Evolutionary conservation across 1,140 invertebrate genomes (phyloP), one percentile per base, ranked within the genome.

Genomic region (Anoplolepis gracilipes): DNA sequence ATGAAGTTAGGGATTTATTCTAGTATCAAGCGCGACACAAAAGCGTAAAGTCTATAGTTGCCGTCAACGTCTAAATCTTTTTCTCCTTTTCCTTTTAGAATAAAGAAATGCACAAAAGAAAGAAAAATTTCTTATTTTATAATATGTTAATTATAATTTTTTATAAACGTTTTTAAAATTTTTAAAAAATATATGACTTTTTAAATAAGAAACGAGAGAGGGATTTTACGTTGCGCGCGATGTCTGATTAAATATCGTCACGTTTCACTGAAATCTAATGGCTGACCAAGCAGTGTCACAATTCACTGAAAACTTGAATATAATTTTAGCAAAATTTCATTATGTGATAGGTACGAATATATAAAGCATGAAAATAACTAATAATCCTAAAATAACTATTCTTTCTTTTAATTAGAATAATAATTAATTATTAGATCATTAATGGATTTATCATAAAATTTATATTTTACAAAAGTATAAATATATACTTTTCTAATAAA

Each of bases 191-290:
- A 10, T 11, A n/a, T 7, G 19, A n/a, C n/a, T 22, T 57, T 55
- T 10, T 57, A 22, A 55, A 55, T 5, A n/a, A 55, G n/a, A 22
- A 57, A 22, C n/a, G 16, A 42, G 11, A 10, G 39, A 10, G 39
- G 8, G 11, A 13, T 53, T n/a, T 49, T 33, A 1, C 13, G 10
- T 28, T n/a, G 30, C 1, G n/a, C 25, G 22, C 25, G 19, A 59
- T 6, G 28, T 3, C 53, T 75, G 22, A 62, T 10, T 25, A 11
- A 11, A 22, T 22, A 49, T 46, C 10, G 33, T 33, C 3, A 64
- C 8, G 16, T 62, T 30, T 76, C 33, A 61, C n/a, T 69, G 16
- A 76, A 61, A 76, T 53, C 10, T n/a, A 7, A 55, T 33, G 28
- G 11, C 30, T 22, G 6, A 36, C 13, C 22, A 2, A 59, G 4